phyloP scores from a whole-genome alignment of 2,113 vertebrate species.

The Neotragus pygmaeus region DNA sequence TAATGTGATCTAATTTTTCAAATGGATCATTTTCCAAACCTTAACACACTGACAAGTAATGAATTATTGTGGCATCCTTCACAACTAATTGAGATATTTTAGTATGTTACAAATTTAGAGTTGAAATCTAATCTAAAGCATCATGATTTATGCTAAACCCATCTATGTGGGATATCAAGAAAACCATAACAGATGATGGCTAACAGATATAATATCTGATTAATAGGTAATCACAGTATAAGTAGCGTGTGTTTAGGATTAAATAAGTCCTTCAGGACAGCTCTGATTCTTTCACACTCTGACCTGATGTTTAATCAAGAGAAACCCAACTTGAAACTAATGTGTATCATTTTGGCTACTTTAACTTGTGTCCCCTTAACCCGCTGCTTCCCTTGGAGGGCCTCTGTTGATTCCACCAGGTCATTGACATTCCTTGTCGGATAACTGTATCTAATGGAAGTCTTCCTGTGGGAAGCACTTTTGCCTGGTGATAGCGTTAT shows the following conservation, averaged over 20 bases:
- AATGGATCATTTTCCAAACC: not conserved
- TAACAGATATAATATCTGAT: not conserved
- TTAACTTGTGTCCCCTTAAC: conserved; percentile 21
- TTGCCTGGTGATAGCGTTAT: not conserved
- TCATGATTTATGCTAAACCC: conserved; percentile 19
- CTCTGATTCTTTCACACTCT: conserved; percentile 28
- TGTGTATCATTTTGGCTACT: not conserved
- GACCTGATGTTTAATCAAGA: conserved; percentile 23
- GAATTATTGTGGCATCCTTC: not conserved
- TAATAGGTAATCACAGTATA: not conserved
- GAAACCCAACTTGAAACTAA: conserved; percentile 14
- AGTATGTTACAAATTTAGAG: not conserved
- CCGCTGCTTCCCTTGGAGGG: not conserved
- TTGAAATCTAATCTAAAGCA: not conserved
- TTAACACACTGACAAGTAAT: not conserved
- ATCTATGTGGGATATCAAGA: not conserved
- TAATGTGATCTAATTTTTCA: not conserved
- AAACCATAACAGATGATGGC: not conserved
- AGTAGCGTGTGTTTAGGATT: not conserved
- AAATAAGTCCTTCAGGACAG: not conserved
- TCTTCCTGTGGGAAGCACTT: not conserved
- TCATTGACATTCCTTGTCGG: not conserved
- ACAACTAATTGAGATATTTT: not conserved
- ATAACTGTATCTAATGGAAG: not conserved
- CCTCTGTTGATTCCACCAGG: not conserved